Evolutionary conservation across 2,113 vertebrate species (phyloP).

Genomic region (Indicator indicator): DNA sequence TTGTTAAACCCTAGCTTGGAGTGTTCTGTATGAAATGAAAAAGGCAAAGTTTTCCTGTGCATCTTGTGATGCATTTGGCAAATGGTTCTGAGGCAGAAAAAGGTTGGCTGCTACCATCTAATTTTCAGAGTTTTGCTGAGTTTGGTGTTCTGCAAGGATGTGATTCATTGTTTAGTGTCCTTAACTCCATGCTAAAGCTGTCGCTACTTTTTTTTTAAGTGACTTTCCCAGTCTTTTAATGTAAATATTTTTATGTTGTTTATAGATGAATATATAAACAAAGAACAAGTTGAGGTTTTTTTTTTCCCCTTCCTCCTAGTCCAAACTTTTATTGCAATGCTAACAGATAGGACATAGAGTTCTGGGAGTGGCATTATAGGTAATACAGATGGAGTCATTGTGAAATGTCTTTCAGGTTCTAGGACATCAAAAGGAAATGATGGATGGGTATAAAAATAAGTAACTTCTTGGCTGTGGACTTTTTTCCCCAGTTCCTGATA

Average conservation of each 20-base stretch:
- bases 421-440: background rate
- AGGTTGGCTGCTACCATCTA: background rate
- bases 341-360: background rate
- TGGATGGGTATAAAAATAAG: background rate
- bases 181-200: background rate
- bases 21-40: background rate
- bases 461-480: background rate
- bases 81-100: background rate
- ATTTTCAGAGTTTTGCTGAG: background rate
- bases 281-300: background rate
- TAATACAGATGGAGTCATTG: background rate
- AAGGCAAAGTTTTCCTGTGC: background rate
- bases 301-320: background rate
- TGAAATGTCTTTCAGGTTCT: background rate
- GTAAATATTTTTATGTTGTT: background rate
- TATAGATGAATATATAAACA: background rate
- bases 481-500: background rate
- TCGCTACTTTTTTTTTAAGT: background rate
- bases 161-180: background rate
- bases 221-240: background rate
- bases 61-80: fast-evolving
- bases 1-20: background rate
- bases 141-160: background rate
- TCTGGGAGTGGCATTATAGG: background rate
- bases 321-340: background rate